Conservation (phyloP, 23 tunicate genomes). For the Halocynthia aurantium region DNA sequence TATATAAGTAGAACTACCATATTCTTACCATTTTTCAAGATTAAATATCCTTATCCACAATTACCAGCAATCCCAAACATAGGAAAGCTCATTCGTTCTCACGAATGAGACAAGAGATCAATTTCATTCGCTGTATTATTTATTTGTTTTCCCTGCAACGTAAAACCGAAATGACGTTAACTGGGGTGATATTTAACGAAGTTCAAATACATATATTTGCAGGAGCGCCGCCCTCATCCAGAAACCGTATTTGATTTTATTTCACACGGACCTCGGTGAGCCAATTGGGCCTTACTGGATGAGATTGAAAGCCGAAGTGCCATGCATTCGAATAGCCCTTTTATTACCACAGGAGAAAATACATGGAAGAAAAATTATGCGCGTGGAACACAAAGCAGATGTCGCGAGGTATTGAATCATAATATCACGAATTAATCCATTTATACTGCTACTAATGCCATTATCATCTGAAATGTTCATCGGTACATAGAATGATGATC, state of each 20-base stretch:
- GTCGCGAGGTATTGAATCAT: conserved; percentile 10
- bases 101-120: too few species aligned
- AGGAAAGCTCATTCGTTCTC: too few species aligned
- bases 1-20: too few species aligned
- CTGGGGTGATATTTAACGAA: too few species aligned
- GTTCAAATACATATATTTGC: too few species aligned
- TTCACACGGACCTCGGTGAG: conserved; percentile 17
- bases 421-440: too few species aligned
- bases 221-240: conserved; percentile 24
- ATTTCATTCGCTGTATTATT: too few species aligned
- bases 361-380: not conserved
- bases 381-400: conserved; percentile 24
- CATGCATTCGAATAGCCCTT: conserved; percentile 4
- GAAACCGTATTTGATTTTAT: conserved; percentile 10
- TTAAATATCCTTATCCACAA: too few species aligned
- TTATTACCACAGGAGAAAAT: not conserved
- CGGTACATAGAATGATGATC: conserved; percentile 5
- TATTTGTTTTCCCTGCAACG: too few species aligned
- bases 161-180: too few species aligned
- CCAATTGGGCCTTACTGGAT: conserved; percentile 23
- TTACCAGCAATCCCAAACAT: too few species aligned
- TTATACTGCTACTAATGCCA: not conserved
- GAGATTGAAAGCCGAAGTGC: conserved; percentile 15
- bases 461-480: not conserved
- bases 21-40: too few species aligned